Evolutionary conservation across 2,797 vertebrate species (phyloP).

Genomic region (Phoebastria nigripes): DNA sequence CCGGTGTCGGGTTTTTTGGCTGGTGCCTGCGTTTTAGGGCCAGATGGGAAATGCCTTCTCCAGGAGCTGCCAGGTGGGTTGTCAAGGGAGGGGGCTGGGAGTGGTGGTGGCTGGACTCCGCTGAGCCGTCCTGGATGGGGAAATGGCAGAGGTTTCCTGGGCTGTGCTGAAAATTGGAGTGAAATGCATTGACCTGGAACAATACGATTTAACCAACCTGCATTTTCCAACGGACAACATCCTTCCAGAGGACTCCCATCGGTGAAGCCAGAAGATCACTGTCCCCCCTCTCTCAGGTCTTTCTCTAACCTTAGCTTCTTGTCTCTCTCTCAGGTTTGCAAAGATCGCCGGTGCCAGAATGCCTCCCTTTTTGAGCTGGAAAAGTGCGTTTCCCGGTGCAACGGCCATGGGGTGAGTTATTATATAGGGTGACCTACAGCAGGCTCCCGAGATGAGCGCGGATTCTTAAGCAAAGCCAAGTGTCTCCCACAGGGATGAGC

Average conservation of each 20-base stretch:
- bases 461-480: background rate
- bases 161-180: background rate
- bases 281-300: fast-evolving
- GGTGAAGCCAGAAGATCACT: background rate
- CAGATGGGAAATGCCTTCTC: background rate
- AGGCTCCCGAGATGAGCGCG: background rate
- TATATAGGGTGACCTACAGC: too few species aligned
- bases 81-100: background rate
- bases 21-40: background rate
- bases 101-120: background rate
- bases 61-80: background rate
- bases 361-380: constrained; percentile 85
- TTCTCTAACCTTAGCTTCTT: background rate
- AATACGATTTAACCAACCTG: fast-evolving
- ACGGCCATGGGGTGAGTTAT: constrained; percentile 83
- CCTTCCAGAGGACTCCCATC: background rate
- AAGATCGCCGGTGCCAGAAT: constrained; percentile 86
- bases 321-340: constrained; percentile 82
- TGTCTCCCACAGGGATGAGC: background rate
- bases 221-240: fast-evolving
- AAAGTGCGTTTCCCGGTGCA: constrained; percentile 81
- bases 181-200: background rate
- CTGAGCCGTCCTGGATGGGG: fast-evolving
- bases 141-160: background rate
- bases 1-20: background rate